Base-by-base conservation (phyloP, 1,140 invertebrate species). In the Drosophila santomea region DNA sequence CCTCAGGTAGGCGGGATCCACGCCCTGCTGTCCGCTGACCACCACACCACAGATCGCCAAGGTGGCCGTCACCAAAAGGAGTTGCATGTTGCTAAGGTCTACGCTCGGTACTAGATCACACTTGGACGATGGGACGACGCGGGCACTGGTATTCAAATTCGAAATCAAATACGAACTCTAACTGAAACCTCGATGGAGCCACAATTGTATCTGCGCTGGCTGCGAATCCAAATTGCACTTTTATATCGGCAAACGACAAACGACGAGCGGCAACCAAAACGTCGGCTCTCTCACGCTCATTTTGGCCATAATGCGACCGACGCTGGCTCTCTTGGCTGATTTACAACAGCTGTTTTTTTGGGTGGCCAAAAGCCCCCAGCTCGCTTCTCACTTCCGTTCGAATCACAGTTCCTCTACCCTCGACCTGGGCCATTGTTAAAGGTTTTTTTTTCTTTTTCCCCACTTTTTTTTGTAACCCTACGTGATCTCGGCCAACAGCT, bases 1-100 rank as follows among this genome's bases (percentile, higher is more conserved):
- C 20, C 90, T 76, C 64, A 92, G 67, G 51, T 92, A 92, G 68
- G 91, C 89, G 77, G 91, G 91, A 76, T 92, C 91, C 68, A 92
- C 91, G 66, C 80, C 86, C 64, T 71, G 64, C 35, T 71, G 67
- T 15, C 74, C 90, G 73, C 69, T 91, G 78, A 69, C 66, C 28
- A 68, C 66, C 36, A 41, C 11, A 45, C 80, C 73, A 25, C 76
- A 89, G 36, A 84, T 47, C 38, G 84, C 77, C 68, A 80, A 73
- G 62, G 84, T 88, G 83, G 80, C 84, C 76, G 84, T 77, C 73
- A 89, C 66, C 47, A 89, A 50, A 43, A 89, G 79, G 25, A 84
- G 48, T 63, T 89, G 84, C 84, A 89, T 89, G 44, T 55, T 82
- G 43, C 15, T 63, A 43, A 12, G 47, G 54, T 36, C 2, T 28